Percentiles rank a stretch among this genome's conserved stretches.
phyloP scores from a whole-genome alignment of 1,140 invertebrate species.

The Trypoxylus dichotomus region DNA sequence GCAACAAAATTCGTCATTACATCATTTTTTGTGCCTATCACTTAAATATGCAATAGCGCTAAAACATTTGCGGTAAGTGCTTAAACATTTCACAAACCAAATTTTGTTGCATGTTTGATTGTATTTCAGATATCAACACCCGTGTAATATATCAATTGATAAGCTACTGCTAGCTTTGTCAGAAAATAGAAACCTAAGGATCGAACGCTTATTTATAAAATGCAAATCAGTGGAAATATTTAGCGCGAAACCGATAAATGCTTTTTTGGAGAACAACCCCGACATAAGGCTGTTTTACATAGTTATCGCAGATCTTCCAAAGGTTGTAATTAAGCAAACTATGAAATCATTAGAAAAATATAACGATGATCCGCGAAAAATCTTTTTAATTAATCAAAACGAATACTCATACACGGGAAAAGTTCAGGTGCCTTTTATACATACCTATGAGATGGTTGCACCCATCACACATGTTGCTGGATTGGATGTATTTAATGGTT shows the following conservation, averaged over 20 bases:
- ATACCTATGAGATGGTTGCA: neutral
- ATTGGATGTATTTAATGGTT: slow-evolving; percentile 3
- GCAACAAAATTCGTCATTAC: neutral
- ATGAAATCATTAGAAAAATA: neutral
- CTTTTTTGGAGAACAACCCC: neutral
- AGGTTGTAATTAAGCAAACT: neutral
- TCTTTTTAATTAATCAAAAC: neutral
- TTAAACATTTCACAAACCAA: neutral
- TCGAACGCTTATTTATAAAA: slow-evolving; percentile 7
- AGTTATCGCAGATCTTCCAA: neutral
- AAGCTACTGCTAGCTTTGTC: neutral
- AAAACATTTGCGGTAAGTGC: neutral
- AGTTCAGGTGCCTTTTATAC: neutral
- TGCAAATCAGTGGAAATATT: slow-evolving; percentile 6
- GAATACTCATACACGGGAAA: neutral
- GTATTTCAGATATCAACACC: neutral
- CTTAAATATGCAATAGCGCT: neutral
- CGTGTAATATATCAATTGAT: slow-evolving; percentile 4
- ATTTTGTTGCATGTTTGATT: neutral
- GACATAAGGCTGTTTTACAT: neutral
- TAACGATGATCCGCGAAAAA: neutral
- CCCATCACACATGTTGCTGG: neutral
- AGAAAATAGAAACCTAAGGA: neutral
- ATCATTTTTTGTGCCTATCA: neutral
- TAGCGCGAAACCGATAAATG: neutral